Base-by-base conservation (phyloP, 2,113 vertebrate species). In the Salvelinus fontinalis region DNA sequence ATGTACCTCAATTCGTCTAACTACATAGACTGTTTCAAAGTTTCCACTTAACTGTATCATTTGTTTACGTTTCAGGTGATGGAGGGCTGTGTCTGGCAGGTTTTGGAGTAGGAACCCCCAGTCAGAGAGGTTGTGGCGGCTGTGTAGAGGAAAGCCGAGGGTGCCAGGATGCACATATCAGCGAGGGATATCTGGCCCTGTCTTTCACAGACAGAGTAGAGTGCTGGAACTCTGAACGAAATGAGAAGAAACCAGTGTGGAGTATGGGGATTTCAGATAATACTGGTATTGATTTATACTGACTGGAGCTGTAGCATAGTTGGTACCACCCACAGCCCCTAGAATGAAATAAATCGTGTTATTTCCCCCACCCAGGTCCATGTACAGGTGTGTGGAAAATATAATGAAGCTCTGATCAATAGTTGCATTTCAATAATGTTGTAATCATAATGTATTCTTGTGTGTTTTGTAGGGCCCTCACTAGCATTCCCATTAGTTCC, bases 401-500 rank as follows among this genome's bases (percentile, higher is more conserved):
- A 22, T 57, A 57, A 6, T 57, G 18, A 16, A n/a, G 18, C 18
- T 62, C n/a, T 62, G 7, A 62, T 62, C n/a, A 62, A 13, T 69
- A 34, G 18, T 20, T 20, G 24, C n/a, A 70, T 44, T 11, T 20
- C 24, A 29, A 67, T 13, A 67, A 67, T 29, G 22, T 24, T 12
- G n/a, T 67, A 5, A 27, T 4, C 26, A 4, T 67, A 13, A 3
- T 67, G 22, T 14, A 12, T 67, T 14, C 12, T n/a, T 67, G 12
- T 66, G 12, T 66, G 20, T n/a, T 22, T 62, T 77, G 12, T 73
- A 93, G 91, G 31, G 11, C 6, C 67, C 4, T 6, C 64, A 51
- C 27, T 78, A 14, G 73, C 60, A 18, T 92, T 97, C 65, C 97
- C 97, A 0, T 80, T 97, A 87, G 91, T 96, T 39, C 90, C 94